Percentiles rank a stretch among this genome's conserved stretches.
These are phyloP conservation scores for Melieria omissa DNA, from an alignment of 2,888 invertebrate genomes.

Conservation along the genomic window DNA sequence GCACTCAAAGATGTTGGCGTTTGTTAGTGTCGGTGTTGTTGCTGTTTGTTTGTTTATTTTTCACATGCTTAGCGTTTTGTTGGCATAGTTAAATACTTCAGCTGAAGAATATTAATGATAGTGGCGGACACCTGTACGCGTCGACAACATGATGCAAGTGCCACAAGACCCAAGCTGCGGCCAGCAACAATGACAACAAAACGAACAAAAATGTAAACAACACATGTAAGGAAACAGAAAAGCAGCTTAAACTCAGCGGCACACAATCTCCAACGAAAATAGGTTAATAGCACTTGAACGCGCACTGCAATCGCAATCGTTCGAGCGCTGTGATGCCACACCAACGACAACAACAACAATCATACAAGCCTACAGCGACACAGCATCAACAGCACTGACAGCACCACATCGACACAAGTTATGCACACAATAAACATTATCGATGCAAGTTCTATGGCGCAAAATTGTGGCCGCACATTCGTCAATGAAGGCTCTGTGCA, in stretches of 20 bases:
- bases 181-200: neutral
- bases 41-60: neutral
- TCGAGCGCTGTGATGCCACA: slow-evolving; percentile 37
- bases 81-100: slow-evolving; percentile 5
- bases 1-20: neutral
- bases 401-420: too few species aligned
- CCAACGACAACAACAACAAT: slow-evolving; percentile 15
- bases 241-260: neutral
- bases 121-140: neutral
- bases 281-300: slow-evolving; percentile 6
- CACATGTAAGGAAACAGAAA: neutral
- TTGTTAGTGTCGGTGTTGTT: neutral
- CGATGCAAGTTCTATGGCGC: too few species aligned
- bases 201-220: neutral
- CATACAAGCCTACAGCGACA: neutral
- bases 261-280: neutral
- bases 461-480: too few species aligned
- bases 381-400: too few species aligned
- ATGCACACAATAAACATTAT: too few species aligned
- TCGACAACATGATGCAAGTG: neutral
- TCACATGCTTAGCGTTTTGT: slow-evolving; percentile 4
- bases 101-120: slow-evolving; percentile 1
- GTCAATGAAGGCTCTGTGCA: too few species aligned
- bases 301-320: neutral
- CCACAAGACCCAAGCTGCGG: neutral